These are phyloP conservation scores for Clarias pachynema DNA, from an alignment of 2,797 vertebrate species.

Conservation along the genomic window DNA sequence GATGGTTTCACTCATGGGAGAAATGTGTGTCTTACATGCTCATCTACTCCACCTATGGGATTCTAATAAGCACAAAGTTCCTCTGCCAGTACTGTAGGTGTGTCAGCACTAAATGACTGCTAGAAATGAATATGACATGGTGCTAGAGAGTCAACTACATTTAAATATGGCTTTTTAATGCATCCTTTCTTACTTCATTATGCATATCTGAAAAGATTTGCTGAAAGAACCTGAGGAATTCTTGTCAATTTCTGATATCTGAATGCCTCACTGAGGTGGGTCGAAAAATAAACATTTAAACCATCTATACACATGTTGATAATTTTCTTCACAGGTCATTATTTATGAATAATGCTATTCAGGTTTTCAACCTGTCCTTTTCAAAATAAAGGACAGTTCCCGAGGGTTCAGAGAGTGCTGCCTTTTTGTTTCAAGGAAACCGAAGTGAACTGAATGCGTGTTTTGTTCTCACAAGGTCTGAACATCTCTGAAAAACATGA, in stretches of 20 bases:
- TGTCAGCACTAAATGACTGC: background rate
- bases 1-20: background rate
- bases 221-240: constrained; percentile 68
- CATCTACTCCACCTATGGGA: background rate
- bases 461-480: constrained; percentile 31
- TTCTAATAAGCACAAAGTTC: constrained; percentile 4
- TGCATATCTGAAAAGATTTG: constrained; percentile 74
- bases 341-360: background rate
- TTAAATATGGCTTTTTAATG: constrained; percentile 71
- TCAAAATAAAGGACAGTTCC: background rate
- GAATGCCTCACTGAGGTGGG: constrained; percentile 57
- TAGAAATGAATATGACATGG: constrained; percentile 3
- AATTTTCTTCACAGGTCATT: background rate
- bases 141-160: constrained; percentile 36
- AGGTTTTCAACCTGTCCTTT: background rate
- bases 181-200: constrained; percentile 72
- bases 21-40: constrained; percentile 1
- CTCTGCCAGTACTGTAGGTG: constrained; percentile 45
- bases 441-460: constrained; percentile 8
- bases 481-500: background rate
- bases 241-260: constrained; percentile 66
- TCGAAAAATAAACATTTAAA: constrained; percentile 50
- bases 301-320: too few relatives aligned
- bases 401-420: constrained; percentile 1
- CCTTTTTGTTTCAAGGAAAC: constrained; percentile 30